These are phyloP conservation scores for Conops quadrifasciatus DNA, from an alignment of 2,888 invertebrate genomes.

Conservation along the genomic window DNA sequence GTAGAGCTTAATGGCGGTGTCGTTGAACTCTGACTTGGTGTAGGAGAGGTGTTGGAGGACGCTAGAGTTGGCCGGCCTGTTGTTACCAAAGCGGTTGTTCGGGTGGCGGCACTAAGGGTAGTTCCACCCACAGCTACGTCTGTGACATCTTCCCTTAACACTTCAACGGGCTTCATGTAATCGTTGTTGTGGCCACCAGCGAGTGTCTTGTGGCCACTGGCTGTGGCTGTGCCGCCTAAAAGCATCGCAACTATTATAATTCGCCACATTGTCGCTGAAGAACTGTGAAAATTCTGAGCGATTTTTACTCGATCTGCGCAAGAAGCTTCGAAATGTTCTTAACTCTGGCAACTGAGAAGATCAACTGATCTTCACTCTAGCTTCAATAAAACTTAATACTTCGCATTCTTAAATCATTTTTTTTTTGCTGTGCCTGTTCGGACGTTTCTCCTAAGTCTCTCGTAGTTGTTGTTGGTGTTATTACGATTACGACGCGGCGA, in stretches of 20 bases:
- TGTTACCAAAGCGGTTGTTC: slow-evolving; percentile 38
- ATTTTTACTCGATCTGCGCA: not conserved
- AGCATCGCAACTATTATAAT: slow-evolving; percentile 33
- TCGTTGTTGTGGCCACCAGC: too few species aligned
- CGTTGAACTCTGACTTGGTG: slow-evolving; percentile 7
- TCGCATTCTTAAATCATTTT: slow-evolving; percentile 50
- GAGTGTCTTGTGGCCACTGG: slow-evolving; percentile 36
- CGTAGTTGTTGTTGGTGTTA: not conserved
- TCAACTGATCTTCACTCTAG: slow-evolving; percentile 50
- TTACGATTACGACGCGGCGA: too few species aligned
- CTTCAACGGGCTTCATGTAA: not conserved
- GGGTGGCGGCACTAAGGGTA: slow-evolving; percentile 41
- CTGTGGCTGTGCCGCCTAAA: slow-evolving; percentile 36
- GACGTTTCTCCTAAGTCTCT: not conserved
- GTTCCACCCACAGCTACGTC: slow-evolving; percentile 41
- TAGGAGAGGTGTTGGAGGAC: not conserved
- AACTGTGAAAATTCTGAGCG: not conserved
- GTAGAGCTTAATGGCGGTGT: slow-evolving; percentile 20
- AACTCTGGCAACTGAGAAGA: slow-evolving; percentile 50
- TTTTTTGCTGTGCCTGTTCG: slow-evolving; percentile 23
- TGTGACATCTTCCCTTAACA: not conserved
- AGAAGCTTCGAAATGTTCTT: slow-evolving; percentile 47
- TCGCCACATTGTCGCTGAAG: slow-evolving; percentile 24
- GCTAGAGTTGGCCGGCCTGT: slow-evolving; percentile 30
- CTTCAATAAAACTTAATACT: slow-evolving; percentile 43